Conservation (phyloP, 2,113 vertebrate genomes). For the Ciconia maguari region DNA sequence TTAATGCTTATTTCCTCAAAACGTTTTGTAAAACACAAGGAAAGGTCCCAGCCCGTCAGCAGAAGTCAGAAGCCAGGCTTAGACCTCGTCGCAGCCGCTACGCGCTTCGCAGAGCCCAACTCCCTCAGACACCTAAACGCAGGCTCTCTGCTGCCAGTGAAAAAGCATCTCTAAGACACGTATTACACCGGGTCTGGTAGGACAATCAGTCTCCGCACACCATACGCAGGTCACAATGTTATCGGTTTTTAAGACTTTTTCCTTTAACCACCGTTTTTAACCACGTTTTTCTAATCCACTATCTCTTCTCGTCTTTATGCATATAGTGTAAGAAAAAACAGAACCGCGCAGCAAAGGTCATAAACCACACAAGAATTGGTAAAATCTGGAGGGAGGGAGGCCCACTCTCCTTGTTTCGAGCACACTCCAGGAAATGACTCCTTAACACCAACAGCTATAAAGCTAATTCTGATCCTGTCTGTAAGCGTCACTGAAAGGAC, state of each 20-base stretch:
- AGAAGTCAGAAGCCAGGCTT: neutral
- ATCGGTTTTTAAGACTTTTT: neutral
- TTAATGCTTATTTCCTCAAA: neutral
- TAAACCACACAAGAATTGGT: neutral
- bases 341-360: neutral
- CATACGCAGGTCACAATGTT: accelerated
- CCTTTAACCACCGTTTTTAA: neutral
- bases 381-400: neutral
- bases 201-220: neutral
- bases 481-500: neutral
- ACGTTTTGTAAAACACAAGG: neutral
- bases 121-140: neutral
- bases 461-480: neutral
- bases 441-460: neutral
- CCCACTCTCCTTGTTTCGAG: neutral
- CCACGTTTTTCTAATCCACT: neutral
- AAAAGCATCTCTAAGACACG: neutral
- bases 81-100: accelerated
- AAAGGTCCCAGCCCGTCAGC: neutral
- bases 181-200: neutral
- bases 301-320: neutral
- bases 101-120: neutral
- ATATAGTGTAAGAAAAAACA: accelerated
- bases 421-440: neutral
- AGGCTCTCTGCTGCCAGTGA: neutral